phyloP scores from a whole-genome alignment of 2,888 invertebrate genomes.

The Pristionchus maxplancki region DNA sequence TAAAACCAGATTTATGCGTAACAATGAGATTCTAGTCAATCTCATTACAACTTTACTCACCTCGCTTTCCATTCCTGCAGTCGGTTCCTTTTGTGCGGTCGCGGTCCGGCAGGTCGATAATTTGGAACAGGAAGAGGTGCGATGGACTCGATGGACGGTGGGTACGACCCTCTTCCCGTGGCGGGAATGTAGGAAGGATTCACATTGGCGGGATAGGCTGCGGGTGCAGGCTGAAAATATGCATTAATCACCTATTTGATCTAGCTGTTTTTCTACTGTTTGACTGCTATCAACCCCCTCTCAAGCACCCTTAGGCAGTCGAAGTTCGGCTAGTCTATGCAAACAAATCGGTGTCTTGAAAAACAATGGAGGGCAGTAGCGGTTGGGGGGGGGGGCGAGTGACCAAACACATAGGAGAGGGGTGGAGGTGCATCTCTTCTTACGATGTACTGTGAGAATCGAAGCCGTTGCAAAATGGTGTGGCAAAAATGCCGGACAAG shows the following conservation, averaged over 20 bases:
- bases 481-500: no score
- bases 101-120: neutral
- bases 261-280: neutral
- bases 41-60: neutral
- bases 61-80: neutral
- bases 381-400: neutral
- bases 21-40: neutral
- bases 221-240: neutral
- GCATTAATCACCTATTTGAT: neutral
- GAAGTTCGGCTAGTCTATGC: neutral
- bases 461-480: no score
- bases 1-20: neutral
- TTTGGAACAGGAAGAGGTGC: neutral
- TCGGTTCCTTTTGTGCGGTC: neutral
- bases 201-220: neutral
- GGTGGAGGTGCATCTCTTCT: neutral
- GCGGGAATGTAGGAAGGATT: neutral
- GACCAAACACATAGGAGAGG: neutral
- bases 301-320: neutral
- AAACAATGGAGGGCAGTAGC: neutral
- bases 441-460: no score
- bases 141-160: neutral
- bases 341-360: neutral
- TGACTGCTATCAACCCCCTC: neutral
- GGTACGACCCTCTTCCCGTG: neutral